phyloP scores from a whole-genome alignment of 35 echinoderm and acorn worm genomes.

The Ophiothrix spiculata region DNA sequence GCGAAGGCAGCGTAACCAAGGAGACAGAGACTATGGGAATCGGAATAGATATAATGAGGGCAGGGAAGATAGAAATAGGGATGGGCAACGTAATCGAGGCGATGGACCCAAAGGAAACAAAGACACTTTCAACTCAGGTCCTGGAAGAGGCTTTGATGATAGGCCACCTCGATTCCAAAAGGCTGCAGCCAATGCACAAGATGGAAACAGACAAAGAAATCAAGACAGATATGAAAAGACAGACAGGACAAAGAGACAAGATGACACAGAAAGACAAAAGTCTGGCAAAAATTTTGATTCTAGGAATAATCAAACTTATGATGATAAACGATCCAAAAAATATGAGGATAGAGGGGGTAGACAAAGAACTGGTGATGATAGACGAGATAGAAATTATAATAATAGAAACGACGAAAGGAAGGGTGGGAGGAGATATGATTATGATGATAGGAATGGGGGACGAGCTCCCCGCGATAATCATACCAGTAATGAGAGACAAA shows the following conservation, averaged over 20 bases:
- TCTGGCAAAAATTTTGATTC: background rate
- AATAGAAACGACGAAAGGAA: background rate
- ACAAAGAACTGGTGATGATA: no score
- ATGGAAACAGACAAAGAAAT: conserved; percentile 14
- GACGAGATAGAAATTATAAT: background rate
- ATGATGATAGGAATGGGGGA: background rate
- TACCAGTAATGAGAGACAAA: no score
- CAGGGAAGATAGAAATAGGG: conserved; percentile 33
- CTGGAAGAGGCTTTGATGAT: conserved; percentile 3
- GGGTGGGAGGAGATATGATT: background rate
- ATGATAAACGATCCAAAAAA: background rate
- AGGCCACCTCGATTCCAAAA: conserved; percentile 20
- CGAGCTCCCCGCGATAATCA: no score
- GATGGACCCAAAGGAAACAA: conserved; percentile 32
- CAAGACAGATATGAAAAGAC: background rate
- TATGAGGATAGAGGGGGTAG: background rate
- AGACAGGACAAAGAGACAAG: background rate
- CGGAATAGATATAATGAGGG: background rate
- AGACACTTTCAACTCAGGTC: background rate
- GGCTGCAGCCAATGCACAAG: background rate
- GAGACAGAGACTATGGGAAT: conserved; percentile 5
- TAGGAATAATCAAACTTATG: conserved; percentile 4
- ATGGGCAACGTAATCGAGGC: conserved; percentile 28
- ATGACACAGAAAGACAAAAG: background rate
- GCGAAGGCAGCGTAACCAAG: background rate